These are phyloP conservation scores for Drosophila nigritarsus DNA, from an alignment of 2,888 invertebrate species.

Conservation along the genomic window DNA sequence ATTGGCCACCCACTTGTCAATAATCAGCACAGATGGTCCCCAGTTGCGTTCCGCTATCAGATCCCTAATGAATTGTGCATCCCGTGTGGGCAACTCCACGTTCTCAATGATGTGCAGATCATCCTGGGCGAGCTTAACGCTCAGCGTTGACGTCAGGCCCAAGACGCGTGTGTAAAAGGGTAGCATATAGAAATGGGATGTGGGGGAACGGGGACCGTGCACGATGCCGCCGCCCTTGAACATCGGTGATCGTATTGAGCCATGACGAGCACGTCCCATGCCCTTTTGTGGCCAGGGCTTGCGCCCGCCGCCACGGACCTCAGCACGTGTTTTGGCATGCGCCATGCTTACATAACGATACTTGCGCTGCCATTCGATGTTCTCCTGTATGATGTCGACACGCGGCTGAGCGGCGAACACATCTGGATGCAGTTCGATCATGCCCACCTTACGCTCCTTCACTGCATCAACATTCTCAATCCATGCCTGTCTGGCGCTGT, in stretches of 20 bases:
- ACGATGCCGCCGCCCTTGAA: constrained; percentile 93
- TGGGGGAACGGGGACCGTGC: constrained; percentile 97
- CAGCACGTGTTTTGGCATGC: constrained; percentile 91
- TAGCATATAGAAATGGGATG: constrained; percentile 96
- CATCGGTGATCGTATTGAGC: constrained; percentile 95
- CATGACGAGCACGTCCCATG: constrained; percentile 94
- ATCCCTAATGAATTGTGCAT: constrained; percentile 91
- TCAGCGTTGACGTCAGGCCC: constrained; percentile 93
- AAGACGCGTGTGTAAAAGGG: constrained; percentile 90
- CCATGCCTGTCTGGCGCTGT: constrained; percentile 90
- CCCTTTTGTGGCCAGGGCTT: constrained; percentile 99
- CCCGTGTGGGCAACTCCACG: constrained; percentile 93
- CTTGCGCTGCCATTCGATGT: constrained; percentile 93
- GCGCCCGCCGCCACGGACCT: constrained; percentile 94
- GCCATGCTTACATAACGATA: constrained; percentile 94
- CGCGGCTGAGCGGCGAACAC: constrained; percentile 93
- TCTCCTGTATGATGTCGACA: constrained; percentile 93
- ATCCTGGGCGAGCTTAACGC: constrained; percentile 97
- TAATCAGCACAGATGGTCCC: constrained; percentile 97
- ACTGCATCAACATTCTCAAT: constrained; percentile 92
- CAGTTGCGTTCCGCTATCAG: constrained; percentile 94
- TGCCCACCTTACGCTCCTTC: constrained; percentile 91
- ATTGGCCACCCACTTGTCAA: constrained; percentile 91
- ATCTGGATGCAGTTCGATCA: constrained; percentile 95
- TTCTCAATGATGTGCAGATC: constrained; percentile 96